Percentiles rank a stretch among this genome's conserved stretches.
These are phyloP conservation scores for Gobionotothen gibberifrons DNA, from an alignment of 2,797 vertebrate genomes.

Conservation along the genomic window DNA sequence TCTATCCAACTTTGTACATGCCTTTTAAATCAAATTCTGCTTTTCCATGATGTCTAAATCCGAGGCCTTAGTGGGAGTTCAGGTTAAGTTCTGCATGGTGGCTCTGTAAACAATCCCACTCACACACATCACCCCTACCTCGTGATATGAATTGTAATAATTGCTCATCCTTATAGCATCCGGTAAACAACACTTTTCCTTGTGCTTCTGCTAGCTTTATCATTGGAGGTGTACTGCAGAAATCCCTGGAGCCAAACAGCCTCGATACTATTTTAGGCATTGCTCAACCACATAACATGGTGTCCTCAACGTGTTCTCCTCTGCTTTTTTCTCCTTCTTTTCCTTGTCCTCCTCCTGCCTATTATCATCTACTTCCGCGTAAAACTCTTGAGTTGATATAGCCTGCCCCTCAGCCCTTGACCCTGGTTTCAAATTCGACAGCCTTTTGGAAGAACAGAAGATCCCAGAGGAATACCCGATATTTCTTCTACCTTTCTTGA, in stretches of 20 bases:
- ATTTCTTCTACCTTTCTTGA: slow-evolving; percentile 52
- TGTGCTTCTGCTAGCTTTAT: slow-evolving; percentile 39
- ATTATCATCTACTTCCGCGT: slow-evolving; percentile 33
- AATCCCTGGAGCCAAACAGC: slow-evolving; percentile 57
- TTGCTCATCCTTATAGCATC: slow-evolving; percentile 41
- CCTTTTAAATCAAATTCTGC: background rate
- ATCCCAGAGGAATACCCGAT: slow-evolving; percentile 27
- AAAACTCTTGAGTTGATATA: slow-evolving; percentile 18
- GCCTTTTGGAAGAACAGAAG: slow-evolving; percentile 35
- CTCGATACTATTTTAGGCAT: slow-evolving; percentile 54
- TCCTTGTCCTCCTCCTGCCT: slow-evolving; percentile 1
- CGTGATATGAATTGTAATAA: slow-evolving; percentile 51
- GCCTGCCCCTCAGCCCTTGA: slow-evolving; percentile 39
- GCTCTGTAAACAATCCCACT: slow-evolving; percentile 51
- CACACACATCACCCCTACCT: slow-evolving; percentile 43
- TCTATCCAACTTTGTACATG: background rate
- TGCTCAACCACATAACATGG: slow-evolving; percentile 35
- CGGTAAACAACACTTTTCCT: slow-evolving; percentile 41
- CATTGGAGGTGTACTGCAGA: slow-evolving; percentile 38
- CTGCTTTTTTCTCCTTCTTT: slow-evolving; percentile 10
- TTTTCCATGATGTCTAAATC: slow-evolving; percentile 34
- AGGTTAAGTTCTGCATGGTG: slow-evolving; percentile 37
- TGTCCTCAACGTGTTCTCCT: slow-evolving; percentile 34
- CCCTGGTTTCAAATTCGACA: slow-evolving; percentile 45
- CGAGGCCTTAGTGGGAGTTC: slow-evolving; percentile 45